Base-by-base conservation (phyloP, 1,140 invertebrate genomes). In the Leucophenga varia region DNA sequence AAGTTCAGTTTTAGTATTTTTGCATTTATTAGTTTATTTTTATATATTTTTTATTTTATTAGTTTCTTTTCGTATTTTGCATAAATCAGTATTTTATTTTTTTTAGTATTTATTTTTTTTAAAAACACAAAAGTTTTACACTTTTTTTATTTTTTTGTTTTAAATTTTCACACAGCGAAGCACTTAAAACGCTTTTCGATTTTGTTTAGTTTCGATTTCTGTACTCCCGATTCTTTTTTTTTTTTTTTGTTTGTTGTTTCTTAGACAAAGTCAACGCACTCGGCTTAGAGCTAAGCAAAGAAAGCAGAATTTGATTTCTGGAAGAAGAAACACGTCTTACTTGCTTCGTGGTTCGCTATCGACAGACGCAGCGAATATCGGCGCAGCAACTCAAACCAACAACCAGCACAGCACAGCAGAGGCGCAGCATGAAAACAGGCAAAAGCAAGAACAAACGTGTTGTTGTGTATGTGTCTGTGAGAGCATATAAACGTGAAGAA, bases 271-370 rank as follows among this genome's bases (percentile, higher is more conserved):
- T 25, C 22, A 25, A 25, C 22, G 22, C 22, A 25, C 22, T 25
- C 22, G 22, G 22, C 22, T 25, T 25, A 25, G 22, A 10, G 22
- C 22, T 25, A 25, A 25, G 22, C 22, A 25, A 25, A 25, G 22
- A 5, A 25, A 10, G 22, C 22, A 25, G 22, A 10, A n/a, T n/a
- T 39, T 44, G 55, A 51, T 25, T 50, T 59, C 49, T 51, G 59
- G 63, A 67, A 34, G 59, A 49, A n/a, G n/a, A 60, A 69, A 71
- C 70, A 73, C 70, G 70, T 73, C 70, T 67, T 68, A 71, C 67
- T 73, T 58, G 70, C 70, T 73, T 67, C 70, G 64, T 57, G 57
- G 61, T 63, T 72, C 57, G 39, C 35, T 8, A 6, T 13, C 37
- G 14, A 18, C 20, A 21, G 43, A 41, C 35, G 21, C 25, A 36